Conservation (phyloP, 2,113 vertebrate species). For the Malurus elegans region DNA sequence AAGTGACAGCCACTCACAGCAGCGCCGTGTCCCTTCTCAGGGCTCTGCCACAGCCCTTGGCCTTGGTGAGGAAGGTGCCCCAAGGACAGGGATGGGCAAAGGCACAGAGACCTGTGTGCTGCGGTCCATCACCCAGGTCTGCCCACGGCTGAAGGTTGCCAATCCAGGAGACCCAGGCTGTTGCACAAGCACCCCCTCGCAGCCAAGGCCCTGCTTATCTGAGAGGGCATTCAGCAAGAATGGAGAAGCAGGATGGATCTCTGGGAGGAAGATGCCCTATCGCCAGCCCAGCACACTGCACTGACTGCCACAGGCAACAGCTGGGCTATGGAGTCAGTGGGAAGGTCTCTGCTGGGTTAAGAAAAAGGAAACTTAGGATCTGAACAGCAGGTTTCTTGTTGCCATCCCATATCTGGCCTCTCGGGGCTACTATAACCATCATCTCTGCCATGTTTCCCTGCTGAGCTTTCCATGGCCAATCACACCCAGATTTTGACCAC, state of each 20-base stretch:
- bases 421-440: neutral
- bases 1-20: rapidly evolving
- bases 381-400: neutral
- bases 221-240: neutral
- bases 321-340: rapidly evolving
- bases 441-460: neutral
- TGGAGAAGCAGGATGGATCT: neutral
- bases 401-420: neutral
- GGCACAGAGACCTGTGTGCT: neutral
- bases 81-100: neutral
- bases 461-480: neutral
- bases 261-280: neutral
- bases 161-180: neutral
- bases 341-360: neutral
- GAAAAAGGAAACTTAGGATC: neutral
- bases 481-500: neutral
- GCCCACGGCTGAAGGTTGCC: neutral
- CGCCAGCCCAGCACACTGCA: neutral
- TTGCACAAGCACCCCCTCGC: neutral
- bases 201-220: neutral
- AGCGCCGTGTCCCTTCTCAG: rapidly evolving
- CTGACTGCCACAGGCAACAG: neutral
- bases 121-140: neutral
- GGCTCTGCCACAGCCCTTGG: neutral
- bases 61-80: neutral